Conservation (phyloP, 2,888 invertebrate genomes). For the Microctonus hyperodae region DNA sequence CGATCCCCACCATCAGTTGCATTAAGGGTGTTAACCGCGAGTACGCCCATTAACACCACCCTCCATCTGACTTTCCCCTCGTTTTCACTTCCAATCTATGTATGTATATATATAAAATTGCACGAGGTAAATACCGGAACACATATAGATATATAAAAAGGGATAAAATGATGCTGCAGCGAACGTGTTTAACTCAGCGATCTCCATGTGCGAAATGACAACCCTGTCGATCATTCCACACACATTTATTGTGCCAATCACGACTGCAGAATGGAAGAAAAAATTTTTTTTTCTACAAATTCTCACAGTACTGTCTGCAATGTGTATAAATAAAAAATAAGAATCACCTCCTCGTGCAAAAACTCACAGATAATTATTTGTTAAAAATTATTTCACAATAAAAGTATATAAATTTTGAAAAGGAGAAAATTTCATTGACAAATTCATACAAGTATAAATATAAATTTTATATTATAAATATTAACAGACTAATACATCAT, state of each 20-base stretch:
- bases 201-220: not conserved
- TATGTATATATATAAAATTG: no score
- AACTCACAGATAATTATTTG: not conserved
- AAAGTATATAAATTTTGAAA: no score
- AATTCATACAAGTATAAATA: no score
- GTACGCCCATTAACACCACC: slow-evolving; percentile 63
- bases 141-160: not conserved
- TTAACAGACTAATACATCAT: no score
- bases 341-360: no score
- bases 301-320: no score
- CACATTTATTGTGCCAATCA: not conserved
- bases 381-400: no score
- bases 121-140: no score
- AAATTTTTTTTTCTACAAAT: not conserved
- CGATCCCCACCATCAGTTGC: slow-evolving; percentile 35
- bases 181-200: not conserved
- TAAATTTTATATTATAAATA: no score
- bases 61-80: slow-evolving; percentile 37
- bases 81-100: not conserved
- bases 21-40: slow-evolving; percentile 62
- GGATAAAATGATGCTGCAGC: not conserved
- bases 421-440: no score
- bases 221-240: slow-evolving; percentile 1
- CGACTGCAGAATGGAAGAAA: not conserved
- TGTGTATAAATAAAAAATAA: no score